Evolutionary conservation across 30 jellyfish, hydroid and myxozoan species (phyloP).

Genomic region (Chironex yamaguchii): DNA sequence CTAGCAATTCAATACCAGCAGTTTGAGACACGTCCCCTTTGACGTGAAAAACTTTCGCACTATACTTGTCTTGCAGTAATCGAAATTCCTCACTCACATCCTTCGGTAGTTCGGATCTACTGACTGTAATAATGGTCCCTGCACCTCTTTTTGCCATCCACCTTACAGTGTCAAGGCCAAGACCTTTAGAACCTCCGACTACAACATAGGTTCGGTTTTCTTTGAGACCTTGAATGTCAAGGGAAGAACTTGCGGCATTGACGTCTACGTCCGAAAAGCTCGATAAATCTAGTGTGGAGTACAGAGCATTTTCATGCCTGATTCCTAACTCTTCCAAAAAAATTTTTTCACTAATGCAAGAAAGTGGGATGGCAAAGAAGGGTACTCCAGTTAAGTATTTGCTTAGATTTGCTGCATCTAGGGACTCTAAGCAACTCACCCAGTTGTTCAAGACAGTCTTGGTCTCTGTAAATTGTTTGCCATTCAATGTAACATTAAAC

Average conservation of each 20-base stretch:
- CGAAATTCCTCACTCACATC: slow-evolving; percentile 8
- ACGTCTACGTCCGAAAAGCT: neutral
- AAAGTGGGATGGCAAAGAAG: neutral
- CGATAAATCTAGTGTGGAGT: neutral
- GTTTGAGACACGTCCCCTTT: slow-evolving; percentile 55
- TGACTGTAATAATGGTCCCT: slow-evolving; percentile 64
- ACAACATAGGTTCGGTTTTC: slow-evolving; percentile 70
- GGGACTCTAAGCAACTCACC: neutral
- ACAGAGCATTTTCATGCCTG: neutral
- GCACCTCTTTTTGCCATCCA: slow-evolving; percentile 86
- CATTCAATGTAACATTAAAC: neutral
- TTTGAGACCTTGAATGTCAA: slow-evolving; percentile 72
- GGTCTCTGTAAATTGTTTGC: neutral
- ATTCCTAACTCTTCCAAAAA: neutral
- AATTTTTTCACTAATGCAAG: neutral
- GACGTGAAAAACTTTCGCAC: neutral
- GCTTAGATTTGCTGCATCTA: neutral
- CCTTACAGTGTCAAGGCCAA: slow-evolving; percentile 66
- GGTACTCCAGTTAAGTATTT: neutral
- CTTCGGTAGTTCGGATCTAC: slow-evolving; percentile 50
- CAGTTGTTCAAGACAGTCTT: neutral
- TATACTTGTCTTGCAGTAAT: slow-evolving; percentile 9
- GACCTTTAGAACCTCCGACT: slow-evolving; percentile 77
- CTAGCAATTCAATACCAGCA: slow-evolving; percentile 32
- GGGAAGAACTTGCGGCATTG: slow-evolving; percentile 24